phyloP scores from a whole-genome alignment of 1,140 invertebrate genomes.

The Adoxophyes honmai region DNA sequence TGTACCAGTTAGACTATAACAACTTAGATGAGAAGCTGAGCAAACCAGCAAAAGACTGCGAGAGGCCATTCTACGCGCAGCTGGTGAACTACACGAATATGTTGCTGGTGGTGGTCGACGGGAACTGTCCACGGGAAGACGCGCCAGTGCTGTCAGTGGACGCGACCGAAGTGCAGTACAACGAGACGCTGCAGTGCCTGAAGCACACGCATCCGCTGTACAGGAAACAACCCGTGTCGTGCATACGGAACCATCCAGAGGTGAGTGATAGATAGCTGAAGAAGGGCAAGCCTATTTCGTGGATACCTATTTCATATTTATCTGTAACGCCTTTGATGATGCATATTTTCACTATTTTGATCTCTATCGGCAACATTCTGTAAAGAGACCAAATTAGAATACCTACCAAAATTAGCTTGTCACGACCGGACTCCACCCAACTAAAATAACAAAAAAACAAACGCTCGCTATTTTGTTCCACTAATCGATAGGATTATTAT shows the following conservation, averaged over 20 bases:
- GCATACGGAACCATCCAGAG: constrained; percentile 83
- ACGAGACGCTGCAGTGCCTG: constrained; percentile 81
- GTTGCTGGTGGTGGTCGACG: constrained; percentile 89
- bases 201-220: constrained; percentile 79
- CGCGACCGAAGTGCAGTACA: constrained; percentile 81
- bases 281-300: too few species aligned
- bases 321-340: too few species aligned
- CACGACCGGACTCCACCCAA: too few species aligned
- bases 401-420: too few species aligned
- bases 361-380: too few species aligned
- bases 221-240: constrained; percentile 80
- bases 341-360: too few species aligned
- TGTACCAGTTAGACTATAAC: constrained; percentile 61
- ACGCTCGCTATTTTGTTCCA: too few species aligned
- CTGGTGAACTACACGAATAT: constrained; percentile 90
- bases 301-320: too few species aligned
- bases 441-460: too few species aligned
- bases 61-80: constrained; percentile 88
- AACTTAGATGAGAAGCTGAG: constrained; percentile 62
- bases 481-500: too few species aligned
- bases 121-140: constrained; percentile 77
- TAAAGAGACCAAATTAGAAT: too few species aligned
- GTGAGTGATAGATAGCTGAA: constrained; percentile 79
- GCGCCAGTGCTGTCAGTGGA: constrained; percentile 74
- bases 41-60: constrained; percentile 54